Conservation (phyloP, 2,888 invertebrate genomes). For the Drosophila austrosaltans region DNA sequence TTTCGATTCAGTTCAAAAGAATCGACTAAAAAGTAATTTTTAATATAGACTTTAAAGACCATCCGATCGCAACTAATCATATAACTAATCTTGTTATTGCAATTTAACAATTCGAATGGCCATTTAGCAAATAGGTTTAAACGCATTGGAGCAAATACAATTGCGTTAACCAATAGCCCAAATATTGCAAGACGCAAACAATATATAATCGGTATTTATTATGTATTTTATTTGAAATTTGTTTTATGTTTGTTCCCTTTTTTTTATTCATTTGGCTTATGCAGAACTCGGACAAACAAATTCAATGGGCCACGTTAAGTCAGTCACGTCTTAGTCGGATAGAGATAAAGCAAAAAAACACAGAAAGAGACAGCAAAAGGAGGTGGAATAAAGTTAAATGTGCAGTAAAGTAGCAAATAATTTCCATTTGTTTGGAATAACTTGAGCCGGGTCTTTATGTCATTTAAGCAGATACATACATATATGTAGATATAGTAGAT, state of each 20-base stretch:
- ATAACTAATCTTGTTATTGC: conserved; percentile 30
- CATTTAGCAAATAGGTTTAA: conserved; percentile 31
- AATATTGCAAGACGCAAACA: background rate
- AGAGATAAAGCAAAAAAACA: conserved; percentile 39
- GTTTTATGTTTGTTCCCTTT: conserved; percentile 16
- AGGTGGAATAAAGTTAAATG: conserved; percentile 33
- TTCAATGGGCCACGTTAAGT: conserved; percentile 33
- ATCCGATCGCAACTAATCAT: conserved; percentile 1
- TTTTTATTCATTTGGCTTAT: conserved; percentile 10
- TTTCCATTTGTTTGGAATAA: conserved; percentile 55
- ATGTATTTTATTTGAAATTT: conserved; percentile 22
- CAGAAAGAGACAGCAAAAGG: conserved; percentile 61
- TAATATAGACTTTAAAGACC: background rate
- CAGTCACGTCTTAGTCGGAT: conserved; percentile 59
- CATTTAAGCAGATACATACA: conserved; percentile 40
- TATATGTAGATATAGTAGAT: conserved; percentile 35
- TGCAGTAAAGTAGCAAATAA: conserved; percentile 39
- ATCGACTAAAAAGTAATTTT: background rate
- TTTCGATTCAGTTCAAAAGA: too few species aligned
- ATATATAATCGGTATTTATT: conserved; percentile 1
- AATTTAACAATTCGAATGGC: conserved; percentile 42
- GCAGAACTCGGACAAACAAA: conserved; percentile 32
- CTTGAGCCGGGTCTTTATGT: conserved; percentile 53
- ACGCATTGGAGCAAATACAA: conserved; percentile 34
- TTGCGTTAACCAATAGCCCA: conserved; percentile 41